These are phyloP conservation scores for Amblyopsis hoosieri DNA, from an alignment of 2,797 vertebrate genomes.

Conservation along the genomic window DNA sequence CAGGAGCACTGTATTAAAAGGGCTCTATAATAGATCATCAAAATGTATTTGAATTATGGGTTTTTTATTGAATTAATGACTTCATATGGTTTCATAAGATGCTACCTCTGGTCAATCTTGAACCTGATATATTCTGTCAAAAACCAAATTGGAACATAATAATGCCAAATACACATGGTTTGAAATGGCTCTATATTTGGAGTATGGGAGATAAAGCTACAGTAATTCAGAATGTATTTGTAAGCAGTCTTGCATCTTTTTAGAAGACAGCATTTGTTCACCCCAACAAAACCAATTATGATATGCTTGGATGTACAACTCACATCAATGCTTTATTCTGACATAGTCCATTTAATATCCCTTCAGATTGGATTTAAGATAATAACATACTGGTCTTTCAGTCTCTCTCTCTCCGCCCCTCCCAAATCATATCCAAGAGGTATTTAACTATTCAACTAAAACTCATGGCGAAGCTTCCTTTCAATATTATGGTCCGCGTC, in stretches of 20 bases:
- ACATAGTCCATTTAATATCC: slow-evolving; percentile 49
- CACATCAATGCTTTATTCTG: slow-evolving; percentile 50
- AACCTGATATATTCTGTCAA: not conserved
- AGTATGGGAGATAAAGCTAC: slow-evolving; percentile 17
- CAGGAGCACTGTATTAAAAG: no score
- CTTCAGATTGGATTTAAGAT: slow-evolving; percentile 55
- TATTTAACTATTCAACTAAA: no score
- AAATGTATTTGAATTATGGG: no score
- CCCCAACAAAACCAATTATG: slow-evolving; percentile 53
- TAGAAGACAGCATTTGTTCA: slow-evolving; percentile 37
- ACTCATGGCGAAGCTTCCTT: no score
- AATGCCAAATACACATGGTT: slow-evolving; percentile 20
- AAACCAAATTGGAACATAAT: slow-evolving; percentile 36
- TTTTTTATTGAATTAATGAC: no score
- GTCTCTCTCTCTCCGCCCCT: slow-evolving; percentile 33
- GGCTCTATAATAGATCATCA: no score
- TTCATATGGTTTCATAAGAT: no score
- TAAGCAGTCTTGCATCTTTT: slow-evolving; percentile 15
- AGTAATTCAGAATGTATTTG: slow-evolving; percentile 21
- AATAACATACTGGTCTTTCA: slow-evolving; percentile 29
- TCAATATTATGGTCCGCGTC: no score
- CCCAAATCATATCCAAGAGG: slow-evolving; percentile 54
- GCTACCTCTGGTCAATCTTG: no score
- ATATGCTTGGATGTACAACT: slow-evolving; percentile 55
- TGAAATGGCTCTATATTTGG: slow-evolving; percentile 14